A percentile compares a stretch with the other conserved stretches of the same genome.
Evolutionary conservation across 2,888 invertebrate species (phyloP).

Genomic region (Osedax fenrisi): DNA sequence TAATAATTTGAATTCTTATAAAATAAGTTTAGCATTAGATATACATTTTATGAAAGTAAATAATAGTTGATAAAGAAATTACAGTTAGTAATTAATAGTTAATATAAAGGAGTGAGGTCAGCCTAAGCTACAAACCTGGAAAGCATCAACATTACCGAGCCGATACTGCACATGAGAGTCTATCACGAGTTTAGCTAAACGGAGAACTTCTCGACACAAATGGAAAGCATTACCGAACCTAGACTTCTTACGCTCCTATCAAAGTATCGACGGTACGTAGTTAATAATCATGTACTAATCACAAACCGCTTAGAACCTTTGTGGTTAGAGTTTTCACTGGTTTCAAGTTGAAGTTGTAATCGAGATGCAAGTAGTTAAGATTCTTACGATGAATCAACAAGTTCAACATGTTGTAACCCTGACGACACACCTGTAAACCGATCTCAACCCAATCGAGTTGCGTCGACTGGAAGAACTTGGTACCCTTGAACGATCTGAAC

Average conservation of each 20-base stretch:
- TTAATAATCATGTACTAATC: too few relatives aligned
- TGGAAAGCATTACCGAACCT: slow-evolving; percentile 73
- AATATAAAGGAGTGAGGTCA: too few relatives aligned
- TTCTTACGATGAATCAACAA: slow-evolving; percentile 96
- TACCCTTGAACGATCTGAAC: slow-evolving; percentile 96
- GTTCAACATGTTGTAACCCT: slow-evolving; percentile 99
- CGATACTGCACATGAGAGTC: slow-evolving; percentile 99
- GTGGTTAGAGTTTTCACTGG: slow-evolving; percentile 98
- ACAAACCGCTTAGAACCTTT: slow-evolving; percentile 60
- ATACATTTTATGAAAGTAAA: too few relatives aligned
- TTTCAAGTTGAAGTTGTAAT: slow-evolving; percentile 98
- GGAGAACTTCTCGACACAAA: slow-evolving; percentile 90
- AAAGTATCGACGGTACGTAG: not conserved
- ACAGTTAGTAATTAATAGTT: too few relatives aligned
- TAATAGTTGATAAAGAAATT: too few relatives aligned
- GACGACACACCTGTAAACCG: slow-evolving; percentile 86
- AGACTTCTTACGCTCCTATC: slow-evolving; percentile 85
- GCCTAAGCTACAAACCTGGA: slow-evolving; percentile 55
- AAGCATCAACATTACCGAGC: slow-evolving; percentile 96
- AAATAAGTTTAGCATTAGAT: too few relatives aligned
- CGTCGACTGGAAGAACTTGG: slow-evolving; percentile 99
- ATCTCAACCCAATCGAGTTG: slow-evolving; percentile 99
- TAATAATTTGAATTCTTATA: too few relatives aligned
- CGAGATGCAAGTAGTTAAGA: slow-evolving; percentile 94
- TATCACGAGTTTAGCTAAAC: slow-evolving; percentile 93